Evolutionary conservation across 2,797 vertebrate species (phyloP), one percentile per base, ranked within the genome.

Genomic region (Gouania willdenowi): DNA sequence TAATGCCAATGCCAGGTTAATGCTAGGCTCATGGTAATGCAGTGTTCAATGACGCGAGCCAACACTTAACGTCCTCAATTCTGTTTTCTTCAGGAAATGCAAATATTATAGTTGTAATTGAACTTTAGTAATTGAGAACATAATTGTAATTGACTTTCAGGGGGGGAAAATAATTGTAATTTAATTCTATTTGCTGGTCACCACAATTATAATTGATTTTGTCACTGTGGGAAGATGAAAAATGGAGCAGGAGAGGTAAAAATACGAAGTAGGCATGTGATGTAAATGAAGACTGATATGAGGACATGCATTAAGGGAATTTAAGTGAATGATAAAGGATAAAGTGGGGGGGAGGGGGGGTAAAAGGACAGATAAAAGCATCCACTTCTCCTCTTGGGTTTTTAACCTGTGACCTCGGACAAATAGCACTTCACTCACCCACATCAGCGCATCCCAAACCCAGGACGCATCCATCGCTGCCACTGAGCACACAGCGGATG

Each of bases 401-500:
- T 56, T 81, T 49, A 77, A 81, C 81, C 76, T 36, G 1, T 57
- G 77, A 47, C 79, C 74, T 58, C 50, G 66, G n/a, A 14, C 21
- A 42, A 39, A 35, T 2, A 17, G 22, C 30, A 2, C 0, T 52
- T 72, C 57, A 93, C 94, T 87, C 75, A 99, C 97, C 96, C 66
- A 92, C 88, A 58, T 92, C 93, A 40, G 91, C 84, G 8, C 93
- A 93, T 18, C 97, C 95, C 62, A 99, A 91, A 63, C 91, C 94
- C 82, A 99, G 91, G 15, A 99, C 85, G 0, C 97, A 99, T 81
- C 94, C 96, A 15, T 99, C 93, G 14, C 90, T 92, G 26, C 97
- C 96, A 3, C 93, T 95, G 61, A 98, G 89, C 54, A 98, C 96
- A 5, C 92, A 95, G 66, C 97, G 95, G 81, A 99, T 95, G 73